phyloP scores from a whole-genome alignment of 2,113 vertebrate species.

The Coturnix japonica region DNA sequence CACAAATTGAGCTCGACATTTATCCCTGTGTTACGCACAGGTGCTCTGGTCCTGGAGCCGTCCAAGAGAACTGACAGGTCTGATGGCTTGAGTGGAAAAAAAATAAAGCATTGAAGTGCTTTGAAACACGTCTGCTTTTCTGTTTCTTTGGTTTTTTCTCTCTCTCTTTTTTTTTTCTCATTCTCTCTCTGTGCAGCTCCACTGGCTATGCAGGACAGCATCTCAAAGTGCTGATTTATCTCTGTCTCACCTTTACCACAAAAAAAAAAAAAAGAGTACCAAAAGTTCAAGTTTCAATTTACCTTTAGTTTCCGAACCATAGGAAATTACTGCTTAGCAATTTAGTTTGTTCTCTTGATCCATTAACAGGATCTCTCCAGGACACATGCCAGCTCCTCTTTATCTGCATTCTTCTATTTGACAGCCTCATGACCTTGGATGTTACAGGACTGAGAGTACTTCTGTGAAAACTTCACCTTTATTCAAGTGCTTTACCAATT shows the following conservation, averaged over 20 bases:
- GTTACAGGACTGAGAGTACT: background rate
- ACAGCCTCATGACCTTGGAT: constrained; percentile 23
- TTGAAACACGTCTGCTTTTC: background rate
- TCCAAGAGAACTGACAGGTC: background rate
- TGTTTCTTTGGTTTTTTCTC: background rate
- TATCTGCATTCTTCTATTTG: background rate
- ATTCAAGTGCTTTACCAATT: background rate
- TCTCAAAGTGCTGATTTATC: background rate
- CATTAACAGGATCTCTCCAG: background rate
- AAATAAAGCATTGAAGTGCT: background rate
- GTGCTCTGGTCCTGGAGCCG: background rate
- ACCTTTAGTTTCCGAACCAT: background rate
- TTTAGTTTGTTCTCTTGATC: background rate
- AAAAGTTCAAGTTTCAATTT: background rate
- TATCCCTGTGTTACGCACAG: background rate
- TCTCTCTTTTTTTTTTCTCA: background rate
- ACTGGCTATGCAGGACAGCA: background rate
- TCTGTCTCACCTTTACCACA: background rate
- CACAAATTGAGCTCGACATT: rapidly evolving
- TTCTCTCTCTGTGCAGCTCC: background rate
- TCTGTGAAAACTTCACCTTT: constrained; percentile 3
- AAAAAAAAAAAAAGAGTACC: background rate
- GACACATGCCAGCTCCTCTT: background rate
- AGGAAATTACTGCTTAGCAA: background rate
- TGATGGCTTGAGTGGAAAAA: background rate